These are phyloP conservation scores for Crocallis elinguaria DNA, from an alignment of 2,888 invertebrate species.

Conservation along the genomic window DNA sequence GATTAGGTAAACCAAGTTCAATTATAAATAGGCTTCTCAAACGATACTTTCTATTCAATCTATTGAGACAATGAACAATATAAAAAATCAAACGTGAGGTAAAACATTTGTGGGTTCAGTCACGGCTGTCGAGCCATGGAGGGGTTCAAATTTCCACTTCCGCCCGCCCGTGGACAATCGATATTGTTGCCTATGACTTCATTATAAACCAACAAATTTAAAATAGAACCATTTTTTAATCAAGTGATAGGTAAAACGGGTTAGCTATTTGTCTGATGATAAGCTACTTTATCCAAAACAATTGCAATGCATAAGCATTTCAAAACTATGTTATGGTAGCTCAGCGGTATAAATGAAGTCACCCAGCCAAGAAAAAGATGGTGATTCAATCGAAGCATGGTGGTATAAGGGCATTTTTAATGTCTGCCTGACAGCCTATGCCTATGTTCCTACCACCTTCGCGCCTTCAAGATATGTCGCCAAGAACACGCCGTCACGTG, in stretches of 20 bases:
- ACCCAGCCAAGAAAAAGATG: no score
- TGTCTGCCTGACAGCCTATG: no score
- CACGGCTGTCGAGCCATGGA: slow-evolving; percentile 73
- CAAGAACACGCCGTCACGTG: no score
- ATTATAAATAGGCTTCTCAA: slow-evolving; percentile 19
- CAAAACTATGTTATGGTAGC: no score
- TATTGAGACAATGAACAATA: slow-evolving; percentile 39
- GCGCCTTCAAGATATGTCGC: no score
- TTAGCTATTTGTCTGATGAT: no score
- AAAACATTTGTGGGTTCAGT: slow-evolving; percentile 74
- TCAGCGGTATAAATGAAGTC: no score
- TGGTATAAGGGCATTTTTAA: no score
- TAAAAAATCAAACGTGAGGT: slow-evolving; percentile 62
- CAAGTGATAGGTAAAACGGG: background rate
- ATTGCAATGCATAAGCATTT: no score
- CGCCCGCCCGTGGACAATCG: slow-evolving; percentile 77
- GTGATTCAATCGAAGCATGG: no score
- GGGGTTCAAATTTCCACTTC: slow-evolving; percentile 79
- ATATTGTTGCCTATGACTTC: slow-evolving; percentile 74
- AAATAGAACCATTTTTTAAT: background rate
- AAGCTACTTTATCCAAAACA: no score
- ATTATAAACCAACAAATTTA: slow-evolving; percentile 67
- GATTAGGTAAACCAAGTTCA: slow-evolving; percentile 22
- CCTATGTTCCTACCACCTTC: no score
- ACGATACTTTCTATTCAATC: slow-evolving; percentile 36